Evolutionary conservation across 2,113 vertebrate species (phyloP), one percentile per base, ranked within the genome.

Genomic region (Suncus etruscus): DNA sequence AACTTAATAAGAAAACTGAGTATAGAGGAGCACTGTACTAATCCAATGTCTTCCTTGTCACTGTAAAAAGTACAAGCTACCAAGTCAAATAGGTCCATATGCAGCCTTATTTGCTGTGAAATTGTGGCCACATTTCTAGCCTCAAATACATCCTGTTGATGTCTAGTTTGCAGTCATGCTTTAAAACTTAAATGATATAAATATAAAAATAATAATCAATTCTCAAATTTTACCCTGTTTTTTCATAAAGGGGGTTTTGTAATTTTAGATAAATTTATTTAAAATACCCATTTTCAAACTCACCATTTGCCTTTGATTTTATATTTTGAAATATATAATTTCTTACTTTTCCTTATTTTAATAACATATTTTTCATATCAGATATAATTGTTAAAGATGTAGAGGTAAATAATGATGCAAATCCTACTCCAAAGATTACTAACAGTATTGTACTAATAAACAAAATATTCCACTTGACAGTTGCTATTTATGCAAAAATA

Each of bases 321-420:
- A 24, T 68, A 76, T 82, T 93, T 87, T 90, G 15, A 1, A 82
- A 8, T 45, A 1, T 39, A 31, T 73, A 1, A 83, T 77, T 82
- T 66, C 25, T 86, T 86, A 80, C 69, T 69, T 90, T 95, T 89
- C 27, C 79, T 88, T 61, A 78, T 91, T 25, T 86, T 48, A 70
- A 51, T 69, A 12, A 3, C 39, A 32, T 20, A 72, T 86, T 65
- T 90, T 91, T 86, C 77, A 84, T 50, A 78, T 7, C 14, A 91
- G 58, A 32, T 18, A 4, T 90, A 24, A 73, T 76, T 84, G 78
- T 83, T 84, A 58, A 73, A 63, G 50, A 73, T 82, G 6, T 12
- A 47, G 61, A 79, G 51, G 66, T 84, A 91, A 14, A n/a, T 79
- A 68, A 9, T 87, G 14, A 69, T 69, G 58, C 8, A 87, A 81